Evolutionary conservation across 2,113 vertebrate genomes (phyloP), one percentile per base, ranked within the genome.

Genomic region (Lepisosteus osseus): DNA sequence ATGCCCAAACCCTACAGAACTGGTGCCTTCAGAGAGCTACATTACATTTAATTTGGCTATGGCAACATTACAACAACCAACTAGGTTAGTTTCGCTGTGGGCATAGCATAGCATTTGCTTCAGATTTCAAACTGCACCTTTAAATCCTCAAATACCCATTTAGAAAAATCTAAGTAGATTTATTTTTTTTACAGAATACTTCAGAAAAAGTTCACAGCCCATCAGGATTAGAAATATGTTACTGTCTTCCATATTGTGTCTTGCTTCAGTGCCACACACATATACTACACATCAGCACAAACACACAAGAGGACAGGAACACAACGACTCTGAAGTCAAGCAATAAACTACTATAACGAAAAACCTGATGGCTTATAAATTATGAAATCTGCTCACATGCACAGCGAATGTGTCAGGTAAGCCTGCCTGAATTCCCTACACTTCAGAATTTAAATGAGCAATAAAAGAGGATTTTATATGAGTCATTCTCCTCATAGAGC

Each of bases 331-430:
- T 5, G 12, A 47, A 66, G 43, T 44, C 47, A 51, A 51, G 47
- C 47, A 51, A 51, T 51, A 65, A 3, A 44, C 4, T 47, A 6
- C 11, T 61, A 11, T 4, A 47, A 44, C 15, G 57, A 17, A 44
- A 70, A 14, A 11, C 17, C 57, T 61, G 55, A 67, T 55, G 65
- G 65, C 64, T 45, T 47, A 68, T 68, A 44, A 67, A 73, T 68
- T 54, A 68, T 51, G 56, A 62, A 62, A 54, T 54, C n/a, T 51
- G 69, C 45, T 15, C 9, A 3, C 57, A 67, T 41, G 47, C 8
- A 61, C 43, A 73, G 4, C 0, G 4, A 43, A 41, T 42, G 44
- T 12, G 17, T 71, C 42, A 73, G 55, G 45, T 51, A 61, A 43
- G 56, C 43, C 44, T 68, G 56, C 64, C 67, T 72, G 71, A 67